phyloP scores from a whole-genome alignment of 2,888 invertebrate species.

The Digitonthophagus gazella region DNA sequence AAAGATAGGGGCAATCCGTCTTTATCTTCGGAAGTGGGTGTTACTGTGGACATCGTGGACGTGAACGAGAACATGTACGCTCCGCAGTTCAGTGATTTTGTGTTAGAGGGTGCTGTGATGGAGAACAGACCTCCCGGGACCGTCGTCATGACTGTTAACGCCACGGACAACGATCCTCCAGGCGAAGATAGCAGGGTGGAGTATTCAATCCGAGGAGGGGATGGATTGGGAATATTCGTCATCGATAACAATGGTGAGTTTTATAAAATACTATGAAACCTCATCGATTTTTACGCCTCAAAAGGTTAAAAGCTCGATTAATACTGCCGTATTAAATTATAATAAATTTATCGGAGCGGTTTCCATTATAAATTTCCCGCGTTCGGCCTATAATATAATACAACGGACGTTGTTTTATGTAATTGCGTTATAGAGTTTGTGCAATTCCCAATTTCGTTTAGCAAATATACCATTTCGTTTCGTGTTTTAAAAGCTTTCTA shows the following conservation, averaged over 20 bases:
- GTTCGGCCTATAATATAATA: not conserved
- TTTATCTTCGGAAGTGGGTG: constrained; percentile 73
- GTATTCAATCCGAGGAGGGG: constrained; percentile 85
- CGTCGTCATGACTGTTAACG: constrained; percentile 73
- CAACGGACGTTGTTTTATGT: not conserved
- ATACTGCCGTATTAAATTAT: not conserved
- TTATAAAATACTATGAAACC: not conserved
- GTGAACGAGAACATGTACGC: constrained; percentile 90
- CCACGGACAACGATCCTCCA: constrained; percentile 65
- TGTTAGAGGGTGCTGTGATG: constrained; percentile 68
- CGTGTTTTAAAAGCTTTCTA: not conserved
- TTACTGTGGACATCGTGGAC: constrained; percentile 86
- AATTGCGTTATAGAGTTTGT: not conserved
- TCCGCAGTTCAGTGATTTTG: constrained; percentile 80
- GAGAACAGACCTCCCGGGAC: constrained; percentile 81
- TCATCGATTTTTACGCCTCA: not conserved
- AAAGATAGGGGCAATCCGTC: constrained; percentile 83
- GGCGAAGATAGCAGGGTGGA: constrained; percentile 79
- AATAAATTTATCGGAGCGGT: not conserved
- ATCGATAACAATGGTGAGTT: constrained; percentile 82
- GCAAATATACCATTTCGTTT: not conserved
- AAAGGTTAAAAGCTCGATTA: not conserved
- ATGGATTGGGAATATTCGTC: constrained; percentile 88
- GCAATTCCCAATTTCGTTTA: not conserved
- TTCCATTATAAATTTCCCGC: not conserved